Conservation (phyloP, 2,797 vertebrate species). For the Clarias pachynema region DNA sequence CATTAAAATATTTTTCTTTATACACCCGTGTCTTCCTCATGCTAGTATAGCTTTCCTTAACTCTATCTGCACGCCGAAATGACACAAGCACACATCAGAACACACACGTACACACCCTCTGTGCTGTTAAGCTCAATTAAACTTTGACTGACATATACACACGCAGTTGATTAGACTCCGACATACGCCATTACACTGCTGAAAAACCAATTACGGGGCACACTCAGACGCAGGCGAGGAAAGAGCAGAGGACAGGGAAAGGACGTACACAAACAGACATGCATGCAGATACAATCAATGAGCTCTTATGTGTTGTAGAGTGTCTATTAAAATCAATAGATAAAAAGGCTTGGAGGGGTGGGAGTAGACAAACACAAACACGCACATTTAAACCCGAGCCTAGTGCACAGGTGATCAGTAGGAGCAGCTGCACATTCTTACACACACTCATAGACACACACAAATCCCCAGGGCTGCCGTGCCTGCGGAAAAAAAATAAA, state of each 20-base stretch:
- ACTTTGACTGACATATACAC: constrained; percentile 56
- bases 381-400: constrained; percentile 36
- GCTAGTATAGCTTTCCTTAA: background rate
- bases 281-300: constrained; percentile 49
- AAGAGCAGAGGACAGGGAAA: constrained; percentile 53
- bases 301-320: constrained; percentile 33
- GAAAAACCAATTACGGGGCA: constrained; percentile 72
- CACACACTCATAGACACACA: constrained; percentile 5
- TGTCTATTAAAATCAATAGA: constrained; percentile 44
- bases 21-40: background rate
- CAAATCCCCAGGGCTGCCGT: background rate
- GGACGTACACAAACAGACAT: constrained; percentile 32
- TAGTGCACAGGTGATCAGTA: constrained; percentile 19
- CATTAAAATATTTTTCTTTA: too few relatives aligned
- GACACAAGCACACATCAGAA: constrained; percentile 43
- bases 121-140: constrained; percentile 52
- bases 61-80: constrained; percentile 44
- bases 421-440: constrained; percentile 27
- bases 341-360: constrained; percentile 7
- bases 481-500: background rate
- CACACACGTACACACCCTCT: constrained; percentile 38
- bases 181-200: constrained; percentile 65
- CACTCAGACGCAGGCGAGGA: constrained; percentile 61
- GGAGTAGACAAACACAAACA: constrained; percentile 34
- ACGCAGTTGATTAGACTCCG: constrained; percentile 62